A percentile compares a stretch with the other conserved stretches of the same genome.
Evolutionary conservation across 2,113 vertebrate species (phyloP).

Genomic region (Callopanchax toddi): DNA sequence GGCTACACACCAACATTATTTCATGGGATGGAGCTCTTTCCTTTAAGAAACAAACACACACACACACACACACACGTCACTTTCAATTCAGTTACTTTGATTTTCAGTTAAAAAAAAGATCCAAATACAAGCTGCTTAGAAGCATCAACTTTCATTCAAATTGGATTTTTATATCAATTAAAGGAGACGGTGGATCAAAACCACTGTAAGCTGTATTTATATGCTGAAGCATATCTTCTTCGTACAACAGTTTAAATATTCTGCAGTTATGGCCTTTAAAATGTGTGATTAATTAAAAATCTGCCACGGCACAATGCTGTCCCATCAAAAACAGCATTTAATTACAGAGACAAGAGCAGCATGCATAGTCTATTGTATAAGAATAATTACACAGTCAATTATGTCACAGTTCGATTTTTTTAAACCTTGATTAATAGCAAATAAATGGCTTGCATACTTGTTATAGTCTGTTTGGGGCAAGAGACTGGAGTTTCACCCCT

Average conservation of each 20-base stretch:
- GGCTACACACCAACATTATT: slow-evolving; percentile 1
- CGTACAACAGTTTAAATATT: neutral
- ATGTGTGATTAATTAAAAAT: slow-evolving; percentile 34
- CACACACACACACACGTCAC: neutral
- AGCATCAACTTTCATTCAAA: neutral
- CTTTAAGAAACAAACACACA: neutral
- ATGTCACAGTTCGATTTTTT: slow-evolving; percentile 24
- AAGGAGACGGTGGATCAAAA: neutral
- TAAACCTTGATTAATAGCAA: slow-evolving; percentile 22
- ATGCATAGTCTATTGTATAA: slow-evolving; percentile 13
- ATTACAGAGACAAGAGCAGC: slow-evolving; percentile 31
- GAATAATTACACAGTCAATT: slow-evolving; percentile 31
- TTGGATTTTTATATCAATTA: neutral
- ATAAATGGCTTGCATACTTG: slow-evolving; percentile 1
- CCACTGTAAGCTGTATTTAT: neutral
- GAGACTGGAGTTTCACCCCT: neutral
- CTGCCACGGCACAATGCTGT: slow-evolving; percentile 3
- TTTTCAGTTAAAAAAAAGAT: neutral
- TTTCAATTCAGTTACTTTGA: neutral
- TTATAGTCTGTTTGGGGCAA: slow-evolving; percentile 8
- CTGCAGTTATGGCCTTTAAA: slow-evolving; percentile 13
- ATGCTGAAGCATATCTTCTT: neutral
- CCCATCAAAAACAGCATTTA: slow-evolving; percentile 33
- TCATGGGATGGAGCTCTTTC: slow-evolving; percentile 4
- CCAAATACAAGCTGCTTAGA: neutral